These are phyloP conservation scores for Drosophila aldrichi DNA, from an alignment of 2,888 invertebrate species.

Conservation along the genomic window DNA sequence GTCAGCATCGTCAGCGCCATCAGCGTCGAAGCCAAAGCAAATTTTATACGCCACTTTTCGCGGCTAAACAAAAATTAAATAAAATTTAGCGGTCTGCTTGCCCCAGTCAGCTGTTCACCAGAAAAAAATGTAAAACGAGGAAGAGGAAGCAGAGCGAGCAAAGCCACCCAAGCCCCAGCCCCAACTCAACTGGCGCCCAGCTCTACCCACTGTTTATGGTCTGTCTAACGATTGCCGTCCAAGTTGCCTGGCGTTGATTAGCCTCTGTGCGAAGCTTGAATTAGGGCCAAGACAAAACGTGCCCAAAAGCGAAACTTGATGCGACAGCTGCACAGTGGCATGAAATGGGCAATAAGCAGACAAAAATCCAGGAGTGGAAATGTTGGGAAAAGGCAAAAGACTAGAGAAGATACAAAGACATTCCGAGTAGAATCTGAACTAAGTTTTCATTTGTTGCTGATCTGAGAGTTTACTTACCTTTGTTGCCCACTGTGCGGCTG, in stretches of 20 bases:
- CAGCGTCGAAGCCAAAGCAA: conserved; percentile 76
- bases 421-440: not conserved
- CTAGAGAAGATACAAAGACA: not conserved
- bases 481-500: conserved; percentile 52
- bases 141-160: not conserved
- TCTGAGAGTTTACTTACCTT: no score
- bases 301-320: conserved; percentile 77
- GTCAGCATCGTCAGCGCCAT: conserved; percentile 36
- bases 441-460: no score
- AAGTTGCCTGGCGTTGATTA: conserved; percentile 81
- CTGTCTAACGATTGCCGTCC: conserved; percentile 79
- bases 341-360: not conserved
- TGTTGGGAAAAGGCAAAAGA: not conserved
- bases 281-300: conserved; percentile 79
- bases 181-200: conserved; percentile 4
- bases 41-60: conserved; percentile 81
- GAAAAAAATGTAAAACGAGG: not conserved
- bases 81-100: conserved; percentile 80
- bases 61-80: conserved; percentile 80
- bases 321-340: conserved; percentile 57
- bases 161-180: not conserved
- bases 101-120: conserved; percentile 20
- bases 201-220: conserved; percentile 69
- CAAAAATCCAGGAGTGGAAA: not conserved
- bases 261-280: conserved; percentile 75